Evolutionary conservation across 2,113 vertebrate genomes (phyloP).

Genomic region (Callipepla squamata): DNA sequence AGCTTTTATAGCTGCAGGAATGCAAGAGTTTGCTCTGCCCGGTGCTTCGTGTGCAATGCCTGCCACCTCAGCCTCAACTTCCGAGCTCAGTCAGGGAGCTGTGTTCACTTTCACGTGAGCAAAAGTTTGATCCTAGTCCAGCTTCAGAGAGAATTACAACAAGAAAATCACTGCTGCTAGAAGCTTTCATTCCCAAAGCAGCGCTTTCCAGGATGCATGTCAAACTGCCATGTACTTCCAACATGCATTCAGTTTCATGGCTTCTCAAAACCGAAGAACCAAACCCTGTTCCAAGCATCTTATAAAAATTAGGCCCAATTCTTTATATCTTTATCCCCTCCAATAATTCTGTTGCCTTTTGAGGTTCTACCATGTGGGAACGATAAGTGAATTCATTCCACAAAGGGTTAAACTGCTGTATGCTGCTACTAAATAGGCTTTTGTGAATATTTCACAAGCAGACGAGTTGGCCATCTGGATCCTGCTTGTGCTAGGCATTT

Average conservation of each 20-base stretch:
- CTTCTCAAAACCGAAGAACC: neutral
- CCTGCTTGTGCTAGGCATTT: slow-evolving; percentile 24
- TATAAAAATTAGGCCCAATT: neutral
- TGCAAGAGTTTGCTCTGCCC: neutral
- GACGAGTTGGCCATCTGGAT: slow-evolving; percentile 36
- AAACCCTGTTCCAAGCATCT: neutral
- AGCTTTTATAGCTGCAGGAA: neutral
- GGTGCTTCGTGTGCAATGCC: neutral
- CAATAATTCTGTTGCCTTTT: neutral
- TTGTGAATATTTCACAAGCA: neutral
- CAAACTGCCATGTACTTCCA: neutral
- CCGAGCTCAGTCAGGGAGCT: neutral
- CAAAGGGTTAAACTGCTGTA: neutral
- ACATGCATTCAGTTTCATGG: neutral
- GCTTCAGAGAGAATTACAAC: neutral
- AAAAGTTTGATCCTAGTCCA: neutral
- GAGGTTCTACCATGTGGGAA: neutral
- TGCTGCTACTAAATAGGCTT: neutral
- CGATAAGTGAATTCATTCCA: neutral
- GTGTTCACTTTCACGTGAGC: neutral
- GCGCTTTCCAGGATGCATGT: neutral
- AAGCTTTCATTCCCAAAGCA: neutral
- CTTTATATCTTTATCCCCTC: neutral
- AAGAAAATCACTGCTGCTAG: neutral
- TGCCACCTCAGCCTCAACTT: neutral